Conservation (phyloP, 2,113 vertebrate species). For the Carettochelys insculpta region DNA sequence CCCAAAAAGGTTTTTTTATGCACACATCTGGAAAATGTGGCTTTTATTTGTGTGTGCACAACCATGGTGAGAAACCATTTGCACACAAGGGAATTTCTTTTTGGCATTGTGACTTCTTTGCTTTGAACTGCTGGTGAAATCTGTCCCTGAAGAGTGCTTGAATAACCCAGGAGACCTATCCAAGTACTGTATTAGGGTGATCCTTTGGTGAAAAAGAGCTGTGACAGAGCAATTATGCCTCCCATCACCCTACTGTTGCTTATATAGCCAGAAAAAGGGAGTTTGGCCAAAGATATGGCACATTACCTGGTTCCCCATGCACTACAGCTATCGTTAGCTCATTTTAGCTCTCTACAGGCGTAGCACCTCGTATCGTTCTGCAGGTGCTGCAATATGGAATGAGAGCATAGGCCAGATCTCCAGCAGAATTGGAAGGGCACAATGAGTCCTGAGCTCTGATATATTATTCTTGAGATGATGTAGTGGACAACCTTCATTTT, state of each 20-base stretch:
- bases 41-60: not conserved
- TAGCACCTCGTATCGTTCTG: too few relatives aligned
- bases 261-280: not conserved
- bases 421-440: not conserved
- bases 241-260: not conserved
- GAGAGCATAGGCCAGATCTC: not conserved
- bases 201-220: not conserved
- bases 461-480: not conserved
- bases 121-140: not conserved
- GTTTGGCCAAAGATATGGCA: not conserved
- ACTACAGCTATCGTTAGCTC: not conserved
- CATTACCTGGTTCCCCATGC: not conserved
- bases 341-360: not conserved
- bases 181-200: not conserved
- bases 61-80: not conserved
- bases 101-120: too few relatives aligned
- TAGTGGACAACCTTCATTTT: not conserved
- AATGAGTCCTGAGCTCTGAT: not conserved
- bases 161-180: rapidly evolving
- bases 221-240: not conserved
- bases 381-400: too few relatives aligned
- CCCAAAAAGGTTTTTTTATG: too few relatives aligned
- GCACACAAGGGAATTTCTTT: not conserved
- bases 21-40: not conserved
- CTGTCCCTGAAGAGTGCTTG: not conserved